These are phyloP conservation scores for Orestias chungarensis DNA, from an alignment of 2,797 vertebrate genomes.

Conservation along the genomic window DNA sequence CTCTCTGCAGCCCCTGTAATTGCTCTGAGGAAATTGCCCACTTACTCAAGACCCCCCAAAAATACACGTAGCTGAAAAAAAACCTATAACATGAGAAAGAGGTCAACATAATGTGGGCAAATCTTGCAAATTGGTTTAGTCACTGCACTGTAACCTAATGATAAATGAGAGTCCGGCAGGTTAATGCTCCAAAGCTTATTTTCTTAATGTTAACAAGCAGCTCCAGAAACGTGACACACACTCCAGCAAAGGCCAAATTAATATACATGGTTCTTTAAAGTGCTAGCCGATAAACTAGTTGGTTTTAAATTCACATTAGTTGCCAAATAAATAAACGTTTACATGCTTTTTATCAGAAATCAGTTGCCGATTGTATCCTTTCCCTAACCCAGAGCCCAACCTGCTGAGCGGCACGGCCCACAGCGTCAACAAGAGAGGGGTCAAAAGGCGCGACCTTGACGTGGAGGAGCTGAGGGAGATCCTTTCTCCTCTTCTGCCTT, in stretches of 20 bases:
- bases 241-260: slow-evolving; percentile 12
- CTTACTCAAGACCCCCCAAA: slow-evolving; percentile 53
- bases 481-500: slow-evolving; percentile 91
- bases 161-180: slow-evolving; percentile 18
- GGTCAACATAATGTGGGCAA: slow-evolving; percentile 25
- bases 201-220: slow-evolving; percentile 18
- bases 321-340: slow-evolving; percentile 14
- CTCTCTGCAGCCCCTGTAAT: slow-evolving; percentile 68
- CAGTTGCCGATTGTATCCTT: slow-evolving; percentile 27
- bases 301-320: slow-evolving; percentile 20
- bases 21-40: slow-evolving; percentile 69
- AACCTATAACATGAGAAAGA: slow-evolving; percentile 41
- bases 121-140: slow-evolving; percentile 28
- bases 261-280: slow-evolving; percentile 19
- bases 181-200: slow-evolving; percentile 20
- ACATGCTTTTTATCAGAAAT: background rate
- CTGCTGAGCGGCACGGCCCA: slow-evolving; percentile 97
- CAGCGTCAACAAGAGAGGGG: slow-evolving; percentile 97
- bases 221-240: slow-evolving; percentile 8
- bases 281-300: slow-evolving; percentile 8
- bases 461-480: slow-evolving; percentile 96
- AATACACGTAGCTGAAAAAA: slow-evolving; percentile 51
- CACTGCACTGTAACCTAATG: slow-evolving; percentile 16
- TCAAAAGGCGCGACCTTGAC: slow-evolving; percentile 96
- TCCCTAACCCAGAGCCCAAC: slow-evolving; percentile 88